These are phyloP conservation scores for Squalus acanthias DNA, from an alignment of 2,797 vertebrate species.

Conservation along the genomic window DNA sequence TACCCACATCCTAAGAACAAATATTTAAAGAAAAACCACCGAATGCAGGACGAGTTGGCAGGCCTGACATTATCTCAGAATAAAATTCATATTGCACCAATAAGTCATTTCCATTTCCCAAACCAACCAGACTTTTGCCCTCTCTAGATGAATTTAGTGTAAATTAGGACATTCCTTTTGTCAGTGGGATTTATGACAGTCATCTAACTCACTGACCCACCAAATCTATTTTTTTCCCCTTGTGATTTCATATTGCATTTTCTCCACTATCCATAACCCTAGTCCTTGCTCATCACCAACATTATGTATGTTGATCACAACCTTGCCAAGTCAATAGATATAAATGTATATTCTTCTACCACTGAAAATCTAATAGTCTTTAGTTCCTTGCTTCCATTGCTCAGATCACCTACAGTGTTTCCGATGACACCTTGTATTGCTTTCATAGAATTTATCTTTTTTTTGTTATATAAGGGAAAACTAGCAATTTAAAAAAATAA, in stretches of 20 bases:
- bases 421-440: neutral
- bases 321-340: neutral
- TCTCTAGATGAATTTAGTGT: neutral
- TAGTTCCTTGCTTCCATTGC: neutral
- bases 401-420: neutral
- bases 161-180: neutral
- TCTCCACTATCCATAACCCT: neutral
- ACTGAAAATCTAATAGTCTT: neutral
- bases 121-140: neutral
- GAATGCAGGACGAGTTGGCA: neutral
- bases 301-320: neutral
- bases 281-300: neutral
- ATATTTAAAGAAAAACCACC: slow-evolving; percentile 11
- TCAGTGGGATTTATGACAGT: neutral
- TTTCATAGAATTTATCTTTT: neutral
- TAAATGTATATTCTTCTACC: neutral
- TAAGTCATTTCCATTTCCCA: neutral
- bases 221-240: neutral
- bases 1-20: slow-evolving; percentile 1
- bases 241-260: neutral
- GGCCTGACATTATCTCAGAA: neutral
- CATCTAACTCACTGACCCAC: neutral
- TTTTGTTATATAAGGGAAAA: neutral
- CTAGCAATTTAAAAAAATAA: neutral
- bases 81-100: neutral